Conservation (phyloP, 2,797 vertebrate species). For the Sebastes oblongus region DNA sequence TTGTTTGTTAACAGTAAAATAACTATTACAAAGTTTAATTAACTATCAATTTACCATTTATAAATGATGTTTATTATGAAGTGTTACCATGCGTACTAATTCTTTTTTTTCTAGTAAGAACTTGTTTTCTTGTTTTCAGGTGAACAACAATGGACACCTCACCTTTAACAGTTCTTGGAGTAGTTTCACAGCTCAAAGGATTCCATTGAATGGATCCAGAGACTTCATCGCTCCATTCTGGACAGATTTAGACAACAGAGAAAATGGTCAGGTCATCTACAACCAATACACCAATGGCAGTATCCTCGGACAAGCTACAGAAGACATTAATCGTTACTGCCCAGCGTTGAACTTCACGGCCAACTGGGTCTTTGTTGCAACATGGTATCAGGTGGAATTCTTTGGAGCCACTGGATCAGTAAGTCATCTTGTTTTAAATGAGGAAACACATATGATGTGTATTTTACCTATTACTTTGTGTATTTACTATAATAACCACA, state of each 20-base stretch:
- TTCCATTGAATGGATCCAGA: slow-evolving; percentile 35
- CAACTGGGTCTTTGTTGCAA: too few species aligned
- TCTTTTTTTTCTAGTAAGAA: not conserved
- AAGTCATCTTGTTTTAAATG: slow-evolving; percentile 24
- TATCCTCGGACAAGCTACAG: slow-evolving; percentile 66
- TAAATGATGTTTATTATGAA: too few species aligned
- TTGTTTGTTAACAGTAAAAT: too few species aligned
- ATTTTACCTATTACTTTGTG: not conserved
- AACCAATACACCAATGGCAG: fast-evolving
- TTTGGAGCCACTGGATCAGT: slow-evolving; percentile 42
- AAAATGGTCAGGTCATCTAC: slow-evolving; percentile 47
- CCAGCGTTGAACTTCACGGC: slow-evolving; percentile 38
- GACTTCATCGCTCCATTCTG: slow-evolving; percentile 76
- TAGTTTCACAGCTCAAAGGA: not conserved
- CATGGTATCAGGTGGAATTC: slow-evolving; percentile 76
- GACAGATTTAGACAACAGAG: slow-evolving; percentile 67
- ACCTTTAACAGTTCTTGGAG: slow-evolving; percentile 7
- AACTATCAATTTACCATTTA: too few species aligned
- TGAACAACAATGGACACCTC: slow-evolving; percentile 75
- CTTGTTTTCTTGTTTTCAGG: slow-evolving; percentile 38
- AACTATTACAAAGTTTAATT: too few species aligned
- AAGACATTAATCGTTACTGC: slow-evolving; percentile 75
- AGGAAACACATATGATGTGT: not conserved
- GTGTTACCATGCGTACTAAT: not conserved
- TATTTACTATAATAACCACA: not conserved